Conservation (phyloP, 2,888 invertebrate genomes). For the Gordius sp. region DNA sequence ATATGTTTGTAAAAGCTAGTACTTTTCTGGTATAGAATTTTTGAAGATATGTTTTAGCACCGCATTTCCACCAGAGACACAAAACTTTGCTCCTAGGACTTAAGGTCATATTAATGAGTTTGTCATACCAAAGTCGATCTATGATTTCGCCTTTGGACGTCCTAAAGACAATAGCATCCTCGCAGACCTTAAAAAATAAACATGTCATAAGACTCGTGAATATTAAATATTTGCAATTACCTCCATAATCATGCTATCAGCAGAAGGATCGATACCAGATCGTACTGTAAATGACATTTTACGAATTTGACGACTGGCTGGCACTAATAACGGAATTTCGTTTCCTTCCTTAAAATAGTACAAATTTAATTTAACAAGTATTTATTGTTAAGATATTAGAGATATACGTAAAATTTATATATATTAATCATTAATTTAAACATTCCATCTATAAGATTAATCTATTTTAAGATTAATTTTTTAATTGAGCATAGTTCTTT, state of each 20-base stretch:
- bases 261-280: conserved; percentile 66
- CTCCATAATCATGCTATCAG: conserved; percentile 38
- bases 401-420: no score
- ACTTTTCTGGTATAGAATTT: conserved; percentile 98
- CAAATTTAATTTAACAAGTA: conserved; percentile 1
- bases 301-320: conserved; percentile 73
- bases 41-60: conserved; percentile 49
- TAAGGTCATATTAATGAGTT: conserved; percentile 95
- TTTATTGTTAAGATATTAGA: no score
- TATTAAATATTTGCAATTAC: conserved; percentile 21
- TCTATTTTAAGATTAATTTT: no score
- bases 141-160: conserved; percentile 33
- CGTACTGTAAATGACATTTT: conserved; percentile 93
- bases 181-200: conserved; percentile 47
- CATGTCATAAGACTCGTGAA: neutral
- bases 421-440: no score
- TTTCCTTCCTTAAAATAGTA: conserved; percentile 53
- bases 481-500: no score
- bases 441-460: no score
- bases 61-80: conserved; percentile 81
- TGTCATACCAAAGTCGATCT: conserved; percentile 86
- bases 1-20: no score
- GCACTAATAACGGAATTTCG: conserved; percentile 78
- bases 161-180: conserved; percentile 49
- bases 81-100: conserved; percentile 88